A percentile compares a stretch with the other conserved stretches of the same genome.
These are phyloP conservation scores for Apogon talboti DNA, from an alignment of 2,797 vertebrate species.

Conservation along the genomic window DNA sequence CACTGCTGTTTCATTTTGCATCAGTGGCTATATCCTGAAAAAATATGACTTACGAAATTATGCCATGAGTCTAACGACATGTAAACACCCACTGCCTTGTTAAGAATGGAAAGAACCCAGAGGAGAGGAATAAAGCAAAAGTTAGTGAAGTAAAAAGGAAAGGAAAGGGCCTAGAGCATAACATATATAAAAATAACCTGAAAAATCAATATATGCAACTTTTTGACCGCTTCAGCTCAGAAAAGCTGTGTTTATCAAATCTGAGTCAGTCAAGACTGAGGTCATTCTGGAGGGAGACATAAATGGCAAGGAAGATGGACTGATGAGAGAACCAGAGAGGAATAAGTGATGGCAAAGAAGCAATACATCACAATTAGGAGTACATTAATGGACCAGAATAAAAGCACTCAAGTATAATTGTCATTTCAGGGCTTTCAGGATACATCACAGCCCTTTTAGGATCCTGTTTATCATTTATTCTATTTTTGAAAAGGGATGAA, in stretches of 20 bases:
- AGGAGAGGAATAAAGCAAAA: no score
- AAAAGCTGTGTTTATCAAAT: not conserved
- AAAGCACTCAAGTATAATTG: constrained; percentile 19
- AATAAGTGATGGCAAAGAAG: constrained; percentile 3
- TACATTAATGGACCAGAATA: constrained; percentile 31
- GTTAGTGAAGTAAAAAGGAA: no score
- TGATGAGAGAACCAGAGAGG: not conserved
- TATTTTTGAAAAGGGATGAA: not conserved
- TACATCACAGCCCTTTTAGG: not conserved
- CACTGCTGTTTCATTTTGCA: no score
- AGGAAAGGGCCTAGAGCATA: no score
- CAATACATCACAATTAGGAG: constrained; percentile 30
- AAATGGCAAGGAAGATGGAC: not conserved
- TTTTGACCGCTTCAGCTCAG: not conserved
- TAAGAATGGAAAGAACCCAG: no score
- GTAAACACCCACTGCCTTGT: no score
- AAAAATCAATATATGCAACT: not conserved
- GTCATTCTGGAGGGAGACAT: not conserved
- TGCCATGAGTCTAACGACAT: no score
- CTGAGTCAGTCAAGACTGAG: not conserved
- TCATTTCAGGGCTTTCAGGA: constrained; percentile 49
- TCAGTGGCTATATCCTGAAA: no score
- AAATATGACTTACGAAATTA: no score
- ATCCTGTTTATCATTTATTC: constrained; percentile 4
- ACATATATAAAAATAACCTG: no score